phyloP scores from a whole-genome alignment of 2,113 vertebrate genomes.

The Motacilla tschutschensis region DNA sequence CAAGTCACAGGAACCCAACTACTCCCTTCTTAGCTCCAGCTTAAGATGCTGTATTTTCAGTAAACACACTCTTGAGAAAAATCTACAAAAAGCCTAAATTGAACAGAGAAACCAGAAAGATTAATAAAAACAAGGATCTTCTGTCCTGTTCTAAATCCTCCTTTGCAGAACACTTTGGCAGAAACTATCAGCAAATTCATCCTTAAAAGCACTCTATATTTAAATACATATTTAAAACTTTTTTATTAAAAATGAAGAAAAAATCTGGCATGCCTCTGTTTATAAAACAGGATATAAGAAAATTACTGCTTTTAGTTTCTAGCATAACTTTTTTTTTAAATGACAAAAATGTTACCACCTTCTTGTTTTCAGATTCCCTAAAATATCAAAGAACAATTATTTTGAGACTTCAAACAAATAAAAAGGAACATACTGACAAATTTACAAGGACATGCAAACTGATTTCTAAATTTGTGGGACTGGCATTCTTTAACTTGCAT shows the following conservation, averaged over 20 bases:
- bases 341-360: neutral
- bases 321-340: neutral
- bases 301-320: neutral
- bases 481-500: neutral
- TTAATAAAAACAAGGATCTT: neutral
- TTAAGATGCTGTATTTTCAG: neutral
- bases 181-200: neutral
- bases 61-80: neutral
- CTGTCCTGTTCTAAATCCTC: neutral
- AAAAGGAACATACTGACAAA: neutral
- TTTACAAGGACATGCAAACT: neutral
- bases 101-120: neutral
- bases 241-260: neutral
- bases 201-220: neutral
- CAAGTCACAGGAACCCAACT: neutral
- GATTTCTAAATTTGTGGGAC: constrained; percentile 6
- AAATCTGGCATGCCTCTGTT: neutral
- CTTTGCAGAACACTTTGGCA: neutral
- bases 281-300: neutral
- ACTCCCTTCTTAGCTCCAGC: neutral
- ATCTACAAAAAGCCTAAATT: neutral
- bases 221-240: neutral
- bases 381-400: neutral
- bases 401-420: neutral
- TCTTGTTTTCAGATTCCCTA: neutral